Evolutionary conservation across 2,797 vertebrate species (phyloP).

Genomic region (Artibeus jamaicensis): DNA sequence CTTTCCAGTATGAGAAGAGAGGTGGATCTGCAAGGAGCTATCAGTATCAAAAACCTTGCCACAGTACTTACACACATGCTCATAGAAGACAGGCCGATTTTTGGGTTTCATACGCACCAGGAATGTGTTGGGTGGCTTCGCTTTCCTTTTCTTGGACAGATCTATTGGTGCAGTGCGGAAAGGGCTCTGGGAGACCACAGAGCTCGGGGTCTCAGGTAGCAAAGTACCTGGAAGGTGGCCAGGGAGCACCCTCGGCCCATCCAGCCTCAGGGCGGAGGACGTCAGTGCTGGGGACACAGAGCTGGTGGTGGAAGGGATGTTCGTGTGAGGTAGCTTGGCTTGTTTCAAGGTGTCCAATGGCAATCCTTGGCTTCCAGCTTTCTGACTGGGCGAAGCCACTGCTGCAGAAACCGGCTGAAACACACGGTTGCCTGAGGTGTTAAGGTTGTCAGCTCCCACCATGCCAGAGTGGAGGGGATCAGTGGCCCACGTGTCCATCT

Average conservation of each 20-base stretch:
- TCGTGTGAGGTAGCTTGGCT: slow-evolving; percentile 91
- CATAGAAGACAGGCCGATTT: slow-evolving; percentile 86
- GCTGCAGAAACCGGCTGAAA: slow-evolving; percentile 89
- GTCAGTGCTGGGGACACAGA: slow-evolving; percentile 82
- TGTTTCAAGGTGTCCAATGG: slow-evolving; percentile 92
- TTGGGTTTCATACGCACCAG: slow-evolving; percentile 84
- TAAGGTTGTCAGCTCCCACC: slow-evolving; percentile 90
- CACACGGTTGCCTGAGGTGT: slow-evolving; percentile 92
- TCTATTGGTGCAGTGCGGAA: slow-evolving; percentile 87
- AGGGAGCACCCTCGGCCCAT: slow-evolving; percentile 85
- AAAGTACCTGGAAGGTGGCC: slow-evolving; percentile 87
- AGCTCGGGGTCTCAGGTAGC: slow-evolving; percentile 89
- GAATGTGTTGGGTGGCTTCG: slow-evolving; percentile 84
- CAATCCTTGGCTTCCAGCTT: slow-evolving; percentile 84
- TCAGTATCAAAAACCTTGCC: slow-evolving; percentile 96
- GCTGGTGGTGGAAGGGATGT: slow-evolving; percentile 75
- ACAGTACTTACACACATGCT: slow-evolving; percentile 97
- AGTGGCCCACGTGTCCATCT: slow-evolving; percentile 96
- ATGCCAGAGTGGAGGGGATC: slow-evolving; percentile 89
- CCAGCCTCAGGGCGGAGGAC: slow-evolving; percentile 86
- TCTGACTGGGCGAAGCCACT: neutral
- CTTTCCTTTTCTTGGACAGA: slow-evolving; percentile 90
- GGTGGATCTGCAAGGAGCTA: slow-evolving; percentile 96
- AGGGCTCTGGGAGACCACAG: slow-evolving; percentile 88
- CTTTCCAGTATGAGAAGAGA: slow-evolving; percentile 96